Conservation (phyloP, 2,888 invertebrate species). For the Metopia argyrocephala region DNA sequence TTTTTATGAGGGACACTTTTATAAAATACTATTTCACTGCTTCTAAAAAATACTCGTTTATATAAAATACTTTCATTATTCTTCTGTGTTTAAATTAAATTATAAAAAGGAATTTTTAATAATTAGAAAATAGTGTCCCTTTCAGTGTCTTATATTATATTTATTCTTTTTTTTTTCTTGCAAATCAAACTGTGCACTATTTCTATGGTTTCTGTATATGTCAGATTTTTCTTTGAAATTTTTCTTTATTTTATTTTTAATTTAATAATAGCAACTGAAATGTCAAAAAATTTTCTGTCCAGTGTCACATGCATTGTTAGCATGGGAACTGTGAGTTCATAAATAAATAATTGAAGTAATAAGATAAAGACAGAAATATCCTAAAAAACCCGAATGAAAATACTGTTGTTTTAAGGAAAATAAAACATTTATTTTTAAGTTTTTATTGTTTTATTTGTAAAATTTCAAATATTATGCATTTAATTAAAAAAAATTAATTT, state of each 20-base stretch:
- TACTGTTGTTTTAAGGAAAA: not conserved
- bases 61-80: too few species aligned
- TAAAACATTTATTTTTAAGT: not conserved
- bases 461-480: not conserved
- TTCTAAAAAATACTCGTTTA: too few species aligned
- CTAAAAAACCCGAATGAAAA: not conserved
- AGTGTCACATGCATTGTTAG: not conserved
- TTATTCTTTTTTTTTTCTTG: not conserved
- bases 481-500: not conserved
- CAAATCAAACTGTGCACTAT: not conserved
- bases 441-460: not conserved
- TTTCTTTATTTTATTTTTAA: conserved; percentile 11
- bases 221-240: not conserved
- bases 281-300: not conserved
- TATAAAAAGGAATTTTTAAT: too few species aligned
- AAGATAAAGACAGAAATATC: not conserved
- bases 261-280: conserved; percentile 21
- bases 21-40: too few species aligned
- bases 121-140: too few species aligned
- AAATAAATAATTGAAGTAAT: not conserved
- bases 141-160: not conserved
- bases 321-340: not conserved
- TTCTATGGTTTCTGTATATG: conserved; percentile 25
- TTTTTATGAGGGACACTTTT: too few species aligned
- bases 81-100: too few species aligned